Base-by-base conservation (phyloP, 2,113 vertebrate species). In the Pseudolaguvia tuberculata region DNA sequence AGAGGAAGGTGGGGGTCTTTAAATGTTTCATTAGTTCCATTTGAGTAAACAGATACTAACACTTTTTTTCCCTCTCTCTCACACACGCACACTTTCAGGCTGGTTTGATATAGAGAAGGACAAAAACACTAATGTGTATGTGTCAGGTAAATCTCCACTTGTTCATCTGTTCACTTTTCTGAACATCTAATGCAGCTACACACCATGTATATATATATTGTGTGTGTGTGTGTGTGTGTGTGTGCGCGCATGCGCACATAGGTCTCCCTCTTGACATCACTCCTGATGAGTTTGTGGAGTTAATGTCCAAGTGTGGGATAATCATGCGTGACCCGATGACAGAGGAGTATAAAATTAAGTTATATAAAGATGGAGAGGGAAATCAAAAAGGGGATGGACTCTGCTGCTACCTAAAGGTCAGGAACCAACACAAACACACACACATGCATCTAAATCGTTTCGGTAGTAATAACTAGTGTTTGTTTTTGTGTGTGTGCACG, bases 331-430 rank as follows among this genome's bases (percentile, higher is more conserved):
- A 97, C 86, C 95, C 94, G 79, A 86, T 93, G 52, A 93, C 92
- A 1, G 96, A 97, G 77, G 94, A 98, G 73, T 96, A 92, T 84
- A 99, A 99, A 84, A 91, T 98, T 75, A 99, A 97, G 82, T 93
- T 98, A 20, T 99, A 98, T 85, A 98, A 93, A 87, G 97, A 98
- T 86, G 89, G 88, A 75, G 90, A 96, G 52, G 96, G 96, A 65
- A 97, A 98, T 84, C 94, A 94, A 76, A 98, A 98, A 88, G 97
- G 97, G 76, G 97, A 98, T 13, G 96, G 96, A 5, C 93, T 99
- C 75, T 99, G 97, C 87, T 98, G 96, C 87, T 99, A 97, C 81
- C 90, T 97, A 11, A 98, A 98, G 94, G 96, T 98, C n/a, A 79
- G 91, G 8, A 25, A 27, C 42, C 29, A 23, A 25, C 62, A 63